Evolutionary conservation across 2,113 vertebrate species (phyloP), one percentile per base, ranked within the genome.

Genomic region (Apaloderma vittatum): DNA sequence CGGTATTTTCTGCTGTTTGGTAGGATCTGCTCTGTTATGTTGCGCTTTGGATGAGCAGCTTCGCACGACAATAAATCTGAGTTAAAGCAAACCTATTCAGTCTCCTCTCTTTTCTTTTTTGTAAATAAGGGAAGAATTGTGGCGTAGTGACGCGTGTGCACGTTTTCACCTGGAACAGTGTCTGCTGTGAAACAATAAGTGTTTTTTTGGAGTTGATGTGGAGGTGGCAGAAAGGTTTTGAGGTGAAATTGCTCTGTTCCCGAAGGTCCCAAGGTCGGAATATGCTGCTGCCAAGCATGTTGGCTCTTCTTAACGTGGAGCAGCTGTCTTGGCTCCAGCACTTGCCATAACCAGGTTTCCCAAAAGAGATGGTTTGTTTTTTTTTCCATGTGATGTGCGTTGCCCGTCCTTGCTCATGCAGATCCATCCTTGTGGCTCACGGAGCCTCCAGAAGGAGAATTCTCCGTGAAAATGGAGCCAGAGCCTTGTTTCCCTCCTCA

Each of bases 111-210:
- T 74, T 88, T 58, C 40, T 17, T 45, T 74, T 27, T 72, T 70
- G 55, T 48, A 20, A 59, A 17, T 17, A 45, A 49, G 46, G 58
- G 13, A 37, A 78, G 32, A 80, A 45, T 36, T 61, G 21, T 43
- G 6, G 0, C 2, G 2, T 40, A 17, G 55, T 29, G 17, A 40
- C 1, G 5, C 1, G 2, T 29, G 11, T 24, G 32, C 4, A 2
- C 2, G 0, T 76, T 88, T 88, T 79, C 51, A 63, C 36, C 51
- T 43, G 59, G 67, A 51, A 49, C 65, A 58, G 13, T 21, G 26
- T 46, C 57, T 43, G 24, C 72, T 49, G 6, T 48, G 71, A 57
- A 66, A 16, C 54, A 30, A 63, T 18, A 37, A 37, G 20, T 5
- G 8, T 5, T 32, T 37, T 8, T 46, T 48, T 49, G 26, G 32